These are phyloP conservation scores for Etheostoma spectabile DNA, from an alignment of 2,113 vertebrate genomes.

Conservation along the genomic window DNA sequence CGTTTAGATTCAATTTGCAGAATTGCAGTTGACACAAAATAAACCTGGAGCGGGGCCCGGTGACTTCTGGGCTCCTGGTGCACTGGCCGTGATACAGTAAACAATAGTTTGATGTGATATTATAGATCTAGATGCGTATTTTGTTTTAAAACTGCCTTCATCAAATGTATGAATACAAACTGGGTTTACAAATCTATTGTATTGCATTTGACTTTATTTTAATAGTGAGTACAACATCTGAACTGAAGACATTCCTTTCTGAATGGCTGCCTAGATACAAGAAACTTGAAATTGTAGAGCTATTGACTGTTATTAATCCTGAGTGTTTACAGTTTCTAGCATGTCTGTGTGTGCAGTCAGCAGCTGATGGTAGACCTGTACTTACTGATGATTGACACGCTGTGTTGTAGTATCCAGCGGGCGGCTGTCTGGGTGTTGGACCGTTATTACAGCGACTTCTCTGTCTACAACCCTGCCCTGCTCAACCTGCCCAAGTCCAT, in stretches of 20 bases:
- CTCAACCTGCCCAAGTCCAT: constrained; percentile 97
- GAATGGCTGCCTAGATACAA: neutral
- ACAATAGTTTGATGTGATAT: neutral
- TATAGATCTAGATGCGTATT: neutral
- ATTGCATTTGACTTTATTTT: neutral
- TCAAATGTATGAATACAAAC: neutral
- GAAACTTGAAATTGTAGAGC: neutral
- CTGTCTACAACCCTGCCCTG: constrained; percentile 95
- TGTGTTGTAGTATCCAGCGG: constrained; percentile 90
- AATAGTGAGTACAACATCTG: neutral
- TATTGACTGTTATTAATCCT: neutral
- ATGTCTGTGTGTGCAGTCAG: neutral
- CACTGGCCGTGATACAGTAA: neutral
- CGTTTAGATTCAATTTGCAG: neutral
- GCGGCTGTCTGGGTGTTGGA: constrained; percentile 96
- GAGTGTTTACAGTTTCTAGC: neutral
- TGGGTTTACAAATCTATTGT: neutral
- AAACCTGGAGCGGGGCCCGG: neutral
- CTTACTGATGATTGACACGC: neutral
- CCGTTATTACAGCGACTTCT: constrained; percentile 96
- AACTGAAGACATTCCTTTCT: neutral
- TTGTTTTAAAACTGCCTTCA: neutral
- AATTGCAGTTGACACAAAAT: neutral
- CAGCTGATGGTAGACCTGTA: constrained; percentile 13
- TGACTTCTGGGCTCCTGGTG: neutral